Conservation (phyloP, 2,888 invertebrate genomes). For the Coelogynopora nodosa region DNA sequence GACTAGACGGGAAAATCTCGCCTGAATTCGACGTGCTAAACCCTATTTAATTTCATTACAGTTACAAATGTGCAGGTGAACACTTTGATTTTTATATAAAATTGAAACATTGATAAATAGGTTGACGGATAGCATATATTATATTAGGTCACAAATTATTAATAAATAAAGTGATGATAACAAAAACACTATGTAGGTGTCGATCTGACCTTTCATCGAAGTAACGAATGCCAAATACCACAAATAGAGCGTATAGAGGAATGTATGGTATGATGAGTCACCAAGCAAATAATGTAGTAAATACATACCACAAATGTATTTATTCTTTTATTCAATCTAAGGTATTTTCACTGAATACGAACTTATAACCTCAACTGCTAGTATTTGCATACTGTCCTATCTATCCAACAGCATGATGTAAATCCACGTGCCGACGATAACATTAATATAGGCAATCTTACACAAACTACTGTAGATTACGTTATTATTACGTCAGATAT, state of each 20-base stretch:
- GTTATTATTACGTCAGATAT: no score
- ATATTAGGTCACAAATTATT: no score
- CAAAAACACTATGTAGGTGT: not conserved
- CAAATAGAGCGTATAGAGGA: not conserved
- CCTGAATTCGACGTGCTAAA: not conserved
- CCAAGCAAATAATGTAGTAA: not conserved
- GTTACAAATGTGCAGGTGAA: no score
- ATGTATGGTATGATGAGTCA: not conserved
- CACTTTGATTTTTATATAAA: no score
- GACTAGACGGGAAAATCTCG: not conserved
- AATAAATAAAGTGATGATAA: no score
- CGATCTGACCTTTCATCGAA: not conserved
- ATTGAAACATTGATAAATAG: no score
- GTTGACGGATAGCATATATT: no score
- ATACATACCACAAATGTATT: not conserved
- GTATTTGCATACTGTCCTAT: not conserved
- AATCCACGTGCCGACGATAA: not conserved
- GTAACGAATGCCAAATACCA: not conserved
- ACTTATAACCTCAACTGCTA: not conserved
- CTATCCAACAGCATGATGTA: not conserved
- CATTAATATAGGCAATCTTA: not conserved
- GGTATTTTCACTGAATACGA: not conserved
- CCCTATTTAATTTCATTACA: not conserved
- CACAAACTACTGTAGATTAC: not conserved
- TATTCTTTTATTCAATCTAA: not conserved